Conservation (phyloP, 2,113 vertebrate species). For the Rhizomys pruinosus region DNA sequence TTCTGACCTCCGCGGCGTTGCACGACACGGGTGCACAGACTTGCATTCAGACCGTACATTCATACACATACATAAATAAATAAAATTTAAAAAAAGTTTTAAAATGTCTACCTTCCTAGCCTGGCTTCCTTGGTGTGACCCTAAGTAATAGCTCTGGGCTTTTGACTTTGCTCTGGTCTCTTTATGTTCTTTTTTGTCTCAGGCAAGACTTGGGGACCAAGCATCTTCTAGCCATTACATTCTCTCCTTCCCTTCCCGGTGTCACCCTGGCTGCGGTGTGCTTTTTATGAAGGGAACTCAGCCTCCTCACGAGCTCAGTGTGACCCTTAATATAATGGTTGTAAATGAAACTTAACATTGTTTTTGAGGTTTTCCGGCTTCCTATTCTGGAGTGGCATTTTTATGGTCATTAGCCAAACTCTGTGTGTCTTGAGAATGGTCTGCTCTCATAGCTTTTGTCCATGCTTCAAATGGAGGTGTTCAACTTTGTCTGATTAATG, state of each 20-base stretch:
- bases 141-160: accelerated
- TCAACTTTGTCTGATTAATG: neutral
- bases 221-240: neutral
- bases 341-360: neutral
- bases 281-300: neutral
- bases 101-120: neutral
- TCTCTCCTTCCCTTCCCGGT: no score
- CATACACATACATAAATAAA: no score
- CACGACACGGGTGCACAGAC: no score
- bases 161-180: neutral
- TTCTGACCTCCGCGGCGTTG: no score
- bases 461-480: slow-evolving; percentile 11
- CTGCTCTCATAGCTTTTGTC: neutral
- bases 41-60: no score
- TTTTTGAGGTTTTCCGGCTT: slow-evolving; percentile 9
- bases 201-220: neutral
- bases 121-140: neutral
- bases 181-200: neutral
- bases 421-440: neutral
- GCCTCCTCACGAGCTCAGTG: neutral
- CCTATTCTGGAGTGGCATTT: slow-evolving; percentile 20
- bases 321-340: neutral
- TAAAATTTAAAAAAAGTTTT: no score
- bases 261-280: accelerated
- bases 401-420: slow-evolving; percentile 56